Conservation (phyloP, 2,797 vertebrate genomes). For the Sebastes goodei region DNA sequence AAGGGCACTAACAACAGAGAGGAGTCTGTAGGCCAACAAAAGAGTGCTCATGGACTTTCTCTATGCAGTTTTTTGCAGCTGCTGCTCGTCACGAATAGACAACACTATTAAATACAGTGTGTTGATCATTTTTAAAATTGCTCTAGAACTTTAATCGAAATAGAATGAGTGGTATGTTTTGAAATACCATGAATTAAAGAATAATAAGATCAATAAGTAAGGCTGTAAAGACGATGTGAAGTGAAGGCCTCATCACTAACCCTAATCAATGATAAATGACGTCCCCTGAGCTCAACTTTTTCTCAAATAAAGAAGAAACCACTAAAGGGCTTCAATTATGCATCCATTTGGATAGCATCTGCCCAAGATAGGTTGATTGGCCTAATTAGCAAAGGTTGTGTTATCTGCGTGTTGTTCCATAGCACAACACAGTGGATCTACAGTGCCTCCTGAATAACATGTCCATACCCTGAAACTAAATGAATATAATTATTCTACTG, state of each 20-base stretch:
- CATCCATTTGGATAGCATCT: slow-evolving; percentile 32
- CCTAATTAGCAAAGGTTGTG: slow-evolving; percentile 31
- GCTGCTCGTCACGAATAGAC: background rate
- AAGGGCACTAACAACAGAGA: slow-evolving; percentile 71
- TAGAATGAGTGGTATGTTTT: background rate
- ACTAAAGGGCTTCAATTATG: slow-evolving; percentile 9
- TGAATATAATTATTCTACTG: background rate
- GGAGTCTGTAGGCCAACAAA: slow-evolving; percentile 30
- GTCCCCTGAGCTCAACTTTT: slow-evolving; percentile 9
- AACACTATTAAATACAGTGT: background rate
- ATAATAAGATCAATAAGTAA: background rate
- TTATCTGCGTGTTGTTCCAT: slow-evolving; percentile 11
- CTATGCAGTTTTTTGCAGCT: background rate
- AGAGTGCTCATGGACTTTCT: slow-evolving; percentile 23
- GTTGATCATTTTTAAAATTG: background rate
- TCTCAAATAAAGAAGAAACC: slow-evolving; percentile 16
- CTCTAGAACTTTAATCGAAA: background rate
- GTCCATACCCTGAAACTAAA: slow-evolving; percentile 2
- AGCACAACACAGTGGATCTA: background rate
- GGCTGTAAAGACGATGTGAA: slow-evolving; percentile 3
- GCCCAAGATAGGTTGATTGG: slow-evolving; percentile 9
- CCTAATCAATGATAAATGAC: slow-evolving; percentile 15
- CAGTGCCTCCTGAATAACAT: slow-evolving; percentile 4
- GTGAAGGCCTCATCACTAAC: slow-evolving; percentile 17
- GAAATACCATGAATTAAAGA: background rate